These are phyloP conservation scores for Campylomormyrus numenius DNA, from an alignment of 2,113 vertebrate species.

Conservation along the genomic window DNA sequence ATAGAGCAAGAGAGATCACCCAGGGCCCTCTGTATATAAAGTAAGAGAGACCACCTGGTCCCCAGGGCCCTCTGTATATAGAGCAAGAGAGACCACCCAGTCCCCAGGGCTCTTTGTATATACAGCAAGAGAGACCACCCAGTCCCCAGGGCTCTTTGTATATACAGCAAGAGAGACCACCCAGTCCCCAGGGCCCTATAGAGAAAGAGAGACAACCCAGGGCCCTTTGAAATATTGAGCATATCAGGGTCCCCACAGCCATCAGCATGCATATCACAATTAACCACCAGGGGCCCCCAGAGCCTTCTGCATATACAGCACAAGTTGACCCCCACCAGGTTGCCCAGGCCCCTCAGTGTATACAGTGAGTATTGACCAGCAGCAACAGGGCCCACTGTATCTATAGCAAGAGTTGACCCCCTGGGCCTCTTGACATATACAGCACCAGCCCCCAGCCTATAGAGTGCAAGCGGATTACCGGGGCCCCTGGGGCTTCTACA, in stretches of 20 bases:
- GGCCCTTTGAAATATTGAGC: background rate
- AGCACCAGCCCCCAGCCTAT: background rate
- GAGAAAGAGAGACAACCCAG: background rate
- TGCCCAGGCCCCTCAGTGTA: background rate
- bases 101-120: too few species aligned
- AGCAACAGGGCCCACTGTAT: background rate
- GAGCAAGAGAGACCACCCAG: too few species aligned
- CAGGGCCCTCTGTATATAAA: background rate
- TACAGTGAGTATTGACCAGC: background rate
- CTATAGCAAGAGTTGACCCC: background rate
- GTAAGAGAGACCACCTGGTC: background rate
- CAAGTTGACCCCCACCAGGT: background rate
- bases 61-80: too few species aligned
- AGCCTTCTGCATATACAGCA: background rate
- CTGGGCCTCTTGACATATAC: background rate
- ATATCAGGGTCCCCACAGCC: background rate
- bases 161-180: background rate
- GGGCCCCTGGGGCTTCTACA: background rate
- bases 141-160: background rate
- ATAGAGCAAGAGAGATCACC: background rate
- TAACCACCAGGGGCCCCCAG: background rate
- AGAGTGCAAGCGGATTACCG: background rate
- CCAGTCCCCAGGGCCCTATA: background rate
- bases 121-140: background rate
- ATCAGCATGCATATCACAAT: background rate